These are phyloP conservation scores for Loriculus beryllinus DNA, from an alignment of 2,797 vertebrate species.

Conservation along the genomic window DNA sequence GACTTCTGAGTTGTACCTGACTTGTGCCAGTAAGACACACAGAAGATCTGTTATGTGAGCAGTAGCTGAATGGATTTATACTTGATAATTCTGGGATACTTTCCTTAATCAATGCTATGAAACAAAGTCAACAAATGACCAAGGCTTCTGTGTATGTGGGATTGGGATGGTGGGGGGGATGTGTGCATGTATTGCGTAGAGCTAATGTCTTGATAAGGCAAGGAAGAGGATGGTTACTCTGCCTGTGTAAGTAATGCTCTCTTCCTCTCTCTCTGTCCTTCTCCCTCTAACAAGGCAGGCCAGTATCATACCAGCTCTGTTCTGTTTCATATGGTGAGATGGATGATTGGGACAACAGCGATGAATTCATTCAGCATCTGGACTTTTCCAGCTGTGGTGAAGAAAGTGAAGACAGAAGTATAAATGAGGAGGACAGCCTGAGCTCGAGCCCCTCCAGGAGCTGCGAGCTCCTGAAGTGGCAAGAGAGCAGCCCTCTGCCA, in stretches of 20 bases:
- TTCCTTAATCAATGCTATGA: fast-evolving
- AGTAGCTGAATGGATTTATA: background rate
- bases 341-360: slow-evolving; percentile 57
- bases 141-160: background rate
- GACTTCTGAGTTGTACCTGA: background rate
- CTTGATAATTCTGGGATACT: background rate
- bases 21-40: background rate
- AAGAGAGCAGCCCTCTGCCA: background rate
- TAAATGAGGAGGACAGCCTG: background rate
- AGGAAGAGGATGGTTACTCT: background rate
- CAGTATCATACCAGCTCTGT: background rate
- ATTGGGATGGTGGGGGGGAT: background rate
- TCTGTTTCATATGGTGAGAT: slow-evolving; percentile 33
- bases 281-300: background rate
- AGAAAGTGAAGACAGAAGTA: slow-evolving; percentile 6
- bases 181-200: background rate
- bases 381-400: slow-evolving; percentile 80
- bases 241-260: background rate
- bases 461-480: background rate
- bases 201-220: background rate
- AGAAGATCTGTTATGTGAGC: fast-evolving
- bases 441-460: background rate
- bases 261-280: background rate
- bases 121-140: background rate
- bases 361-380: slow-evolving; percentile 77